Conservation (phyloP, 2,888 invertebrate genomes). For the Hemaris fuciformis region DNA sequence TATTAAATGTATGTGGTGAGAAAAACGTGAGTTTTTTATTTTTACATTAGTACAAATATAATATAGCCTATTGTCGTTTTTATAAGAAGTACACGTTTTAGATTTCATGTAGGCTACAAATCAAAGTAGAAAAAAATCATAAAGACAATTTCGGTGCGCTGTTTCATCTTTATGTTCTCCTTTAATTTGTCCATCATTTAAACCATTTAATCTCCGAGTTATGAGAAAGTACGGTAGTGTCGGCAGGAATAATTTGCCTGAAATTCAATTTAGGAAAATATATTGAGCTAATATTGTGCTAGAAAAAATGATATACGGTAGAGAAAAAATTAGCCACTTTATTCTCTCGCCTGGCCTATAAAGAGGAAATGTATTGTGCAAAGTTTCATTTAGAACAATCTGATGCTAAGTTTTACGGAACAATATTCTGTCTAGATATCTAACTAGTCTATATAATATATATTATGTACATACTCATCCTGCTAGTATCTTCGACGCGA, state of each 20-base stretch:
- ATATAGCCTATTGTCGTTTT: no score
- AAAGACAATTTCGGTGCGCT: background rate
- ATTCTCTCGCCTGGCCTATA: background rate
- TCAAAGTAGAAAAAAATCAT: background rate
- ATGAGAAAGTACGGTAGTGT: background rate
- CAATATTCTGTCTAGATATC: background rate
- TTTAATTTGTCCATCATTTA: background rate
- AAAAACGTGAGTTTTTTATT: no score
- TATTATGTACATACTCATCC: no score
- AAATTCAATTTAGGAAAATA: slow-evolving; percentile 2
- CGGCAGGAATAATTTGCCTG: background rate
- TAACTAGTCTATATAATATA: no score
- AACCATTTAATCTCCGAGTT: background rate
- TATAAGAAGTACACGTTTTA: no score
- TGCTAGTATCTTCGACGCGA: background rate
- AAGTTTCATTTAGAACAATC: background rate
- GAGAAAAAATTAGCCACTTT: slow-evolving; percentile 1
- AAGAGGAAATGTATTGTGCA: background rate
- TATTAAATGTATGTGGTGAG: no score
- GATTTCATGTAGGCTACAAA: no score
- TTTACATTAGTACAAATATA: no score
- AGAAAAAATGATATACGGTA: background rate
- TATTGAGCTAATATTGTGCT: slow-evolving; percentile 2
- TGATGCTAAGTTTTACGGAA: background rate
- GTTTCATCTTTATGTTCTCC: background rate